A percentile compares a stretch with the other conserved stretches of the same genome.
Evolutionary conservation across 2,888 invertebrate species (phyloP).

Genomic region (Ariolimax columbianus): DNA sequence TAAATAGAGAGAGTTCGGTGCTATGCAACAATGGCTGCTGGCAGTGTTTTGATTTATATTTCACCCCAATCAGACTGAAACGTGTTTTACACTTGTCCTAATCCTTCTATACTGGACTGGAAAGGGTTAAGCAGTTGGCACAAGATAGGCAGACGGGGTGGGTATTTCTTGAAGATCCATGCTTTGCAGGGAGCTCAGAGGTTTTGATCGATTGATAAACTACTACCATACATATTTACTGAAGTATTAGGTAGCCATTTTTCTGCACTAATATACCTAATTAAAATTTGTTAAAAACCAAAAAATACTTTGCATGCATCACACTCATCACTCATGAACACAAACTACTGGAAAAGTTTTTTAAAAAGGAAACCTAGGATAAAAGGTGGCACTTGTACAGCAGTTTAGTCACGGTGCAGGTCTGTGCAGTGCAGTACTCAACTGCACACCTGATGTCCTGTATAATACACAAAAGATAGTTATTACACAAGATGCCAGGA

Average conservation of each 20-base stretch:
- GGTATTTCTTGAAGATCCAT: too few species aligned
- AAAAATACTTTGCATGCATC: not conserved
- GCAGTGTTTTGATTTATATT: too few species aligned
- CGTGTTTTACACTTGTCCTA: too few species aligned
- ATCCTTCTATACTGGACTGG: too few species aligned
- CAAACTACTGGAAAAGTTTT: not conserved
- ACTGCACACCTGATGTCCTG: conserved; percentile 52
- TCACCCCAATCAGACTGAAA: too few species aligned
- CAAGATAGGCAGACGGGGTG: too few species aligned
- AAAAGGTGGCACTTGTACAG: conserved; percentile 26
- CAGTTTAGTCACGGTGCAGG: conserved; percentile 13
- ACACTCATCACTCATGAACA: not conserved
- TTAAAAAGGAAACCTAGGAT: not conserved
- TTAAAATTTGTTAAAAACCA: not conserved
- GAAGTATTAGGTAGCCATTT: not conserved
- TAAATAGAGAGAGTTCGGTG: too few species aligned
- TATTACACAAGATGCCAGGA: not conserved
- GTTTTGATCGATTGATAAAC: too few species aligned
- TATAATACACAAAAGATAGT: conserved; percentile 13
- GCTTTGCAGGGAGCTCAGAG: too few species aligned
- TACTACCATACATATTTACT: too few species aligned
- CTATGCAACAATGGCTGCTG: too few species aligned
- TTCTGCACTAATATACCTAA: not conserved
- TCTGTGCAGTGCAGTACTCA: conserved; percentile 28
- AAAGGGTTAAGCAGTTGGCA: too few species aligned